phyloP scores from a whole-genome alignment of 2,113 vertebrate species.

The Leptobrachium ailaonicum region DNA sequence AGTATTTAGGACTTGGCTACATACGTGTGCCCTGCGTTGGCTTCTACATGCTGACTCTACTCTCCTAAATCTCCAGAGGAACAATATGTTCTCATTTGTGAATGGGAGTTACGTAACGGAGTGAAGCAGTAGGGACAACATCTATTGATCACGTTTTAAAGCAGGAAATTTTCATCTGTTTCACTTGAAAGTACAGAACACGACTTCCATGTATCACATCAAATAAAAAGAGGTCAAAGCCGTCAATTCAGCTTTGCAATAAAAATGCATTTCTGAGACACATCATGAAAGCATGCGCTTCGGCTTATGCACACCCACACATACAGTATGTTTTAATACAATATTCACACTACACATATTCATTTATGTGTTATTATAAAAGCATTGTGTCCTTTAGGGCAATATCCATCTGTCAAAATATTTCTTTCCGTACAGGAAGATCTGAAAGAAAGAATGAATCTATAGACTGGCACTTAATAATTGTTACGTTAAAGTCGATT shows the following conservation, averaged over 20 bases:
- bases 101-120: background rate
- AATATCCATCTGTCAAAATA: background rate
- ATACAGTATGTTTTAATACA: background rate
- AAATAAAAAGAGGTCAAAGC: background rate
- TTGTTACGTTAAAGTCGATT: no score
- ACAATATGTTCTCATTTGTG: background rate
- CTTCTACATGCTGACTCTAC: no score
- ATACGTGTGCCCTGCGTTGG: no score
- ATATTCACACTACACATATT: background rate
- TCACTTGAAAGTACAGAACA: no score
- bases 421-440: no score
- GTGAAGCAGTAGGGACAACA: background rate
- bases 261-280: background rate
- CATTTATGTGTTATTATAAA: background rate
- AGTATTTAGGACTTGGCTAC: no score
- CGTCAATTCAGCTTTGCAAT: background rate
- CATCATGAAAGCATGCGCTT: background rate
- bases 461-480: no score
- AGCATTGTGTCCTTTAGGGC: background rate
- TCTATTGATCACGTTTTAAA: background rate
- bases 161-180: no score
- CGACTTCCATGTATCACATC: background rate
- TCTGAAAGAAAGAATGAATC: no score
- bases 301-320: conserved; percentile 3
- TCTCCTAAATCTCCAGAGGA: background rate